A percentile compares a stretch with the other conserved stretches of the same genome.
Evolutionary conservation across 37 sponge, comb jelly and placozoan genomes (phyloP).

Genomic region (Petrosia ficiformis): DNA sequence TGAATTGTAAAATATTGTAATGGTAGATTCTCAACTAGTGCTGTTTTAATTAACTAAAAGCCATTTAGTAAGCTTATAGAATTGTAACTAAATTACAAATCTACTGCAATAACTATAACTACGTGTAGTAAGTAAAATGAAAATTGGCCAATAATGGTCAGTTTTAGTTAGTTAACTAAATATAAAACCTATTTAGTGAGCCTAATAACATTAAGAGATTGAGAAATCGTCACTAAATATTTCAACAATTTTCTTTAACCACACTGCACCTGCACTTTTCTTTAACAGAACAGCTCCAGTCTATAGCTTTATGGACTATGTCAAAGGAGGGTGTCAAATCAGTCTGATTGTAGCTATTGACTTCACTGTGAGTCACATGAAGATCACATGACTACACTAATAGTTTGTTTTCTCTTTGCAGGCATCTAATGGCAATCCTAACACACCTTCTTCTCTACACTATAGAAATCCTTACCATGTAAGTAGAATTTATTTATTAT

Average conservation of each 20-base stretch:
- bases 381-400: neutral
- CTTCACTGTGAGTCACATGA: constrained; percentile 66
- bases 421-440: constrained; percentile 85
- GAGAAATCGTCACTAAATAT: neutral
- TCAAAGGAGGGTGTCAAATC: constrained; percentile 82
- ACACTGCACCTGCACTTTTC: neutral
- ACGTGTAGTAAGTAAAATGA: too few species aligned
- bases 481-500: neutral
- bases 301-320: constrained; percentile 73
- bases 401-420: neutral
- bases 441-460: constrained; percentile 57
- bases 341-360: constrained; percentile 76
- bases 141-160: too few species aligned
- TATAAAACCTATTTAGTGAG: too few species aligned
- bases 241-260: neutral
- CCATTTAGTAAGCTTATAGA: too few species aligned
- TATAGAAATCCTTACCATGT: constrained; percentile 64
- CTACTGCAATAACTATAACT: too few species aligned
- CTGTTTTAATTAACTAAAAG: too few species aligned
- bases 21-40: too few species aligned
- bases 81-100: too few species aligned
- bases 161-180: too few species aligned
- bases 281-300: constrained; percentile 48
- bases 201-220: too few species aligned
- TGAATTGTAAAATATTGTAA: neutral